phyloP scores from a whole-genome alignment of 2,113 vertebrate genomes.

The Sphyrna mokarran region DNA sequence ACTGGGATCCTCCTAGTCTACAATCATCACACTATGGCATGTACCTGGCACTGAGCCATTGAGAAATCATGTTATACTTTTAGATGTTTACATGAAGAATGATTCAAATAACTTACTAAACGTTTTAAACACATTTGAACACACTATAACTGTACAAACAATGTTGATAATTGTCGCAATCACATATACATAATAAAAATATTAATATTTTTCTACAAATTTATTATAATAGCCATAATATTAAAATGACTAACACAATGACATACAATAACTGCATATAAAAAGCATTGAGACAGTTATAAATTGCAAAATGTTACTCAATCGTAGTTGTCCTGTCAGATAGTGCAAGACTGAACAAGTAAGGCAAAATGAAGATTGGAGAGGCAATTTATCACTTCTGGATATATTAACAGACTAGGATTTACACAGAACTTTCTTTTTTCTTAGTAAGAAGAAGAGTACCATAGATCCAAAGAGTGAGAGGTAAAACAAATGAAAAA shows the following conservation, averaged over 20 bases:
- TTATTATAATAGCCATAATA: neutral
- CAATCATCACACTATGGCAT: neutral
- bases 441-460: neutral
- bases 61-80: neutral
- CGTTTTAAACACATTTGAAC: neutral
- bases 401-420: neutral
- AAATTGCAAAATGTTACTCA: no score
- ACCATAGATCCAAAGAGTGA: neutral
- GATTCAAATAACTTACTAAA: neutral
- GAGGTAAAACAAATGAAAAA: neutral
- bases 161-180: neutral
- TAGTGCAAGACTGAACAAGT: neutral
- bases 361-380: neutral
- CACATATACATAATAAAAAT: neutral
- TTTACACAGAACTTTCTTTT: neutral
- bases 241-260: neutral
- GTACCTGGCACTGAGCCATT: neutral
- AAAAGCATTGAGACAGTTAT: neutral
- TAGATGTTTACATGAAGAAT: neutral
- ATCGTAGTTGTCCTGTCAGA: neutral
- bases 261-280: neutral
- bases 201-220: neutral
- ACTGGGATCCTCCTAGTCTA: neutral
- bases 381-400: neutral
- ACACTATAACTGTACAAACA: neutral